phyloP scores from a whole-genome alignment of 2,888 invertebrate species.

The Bhutanitis thaidina region DNA sequence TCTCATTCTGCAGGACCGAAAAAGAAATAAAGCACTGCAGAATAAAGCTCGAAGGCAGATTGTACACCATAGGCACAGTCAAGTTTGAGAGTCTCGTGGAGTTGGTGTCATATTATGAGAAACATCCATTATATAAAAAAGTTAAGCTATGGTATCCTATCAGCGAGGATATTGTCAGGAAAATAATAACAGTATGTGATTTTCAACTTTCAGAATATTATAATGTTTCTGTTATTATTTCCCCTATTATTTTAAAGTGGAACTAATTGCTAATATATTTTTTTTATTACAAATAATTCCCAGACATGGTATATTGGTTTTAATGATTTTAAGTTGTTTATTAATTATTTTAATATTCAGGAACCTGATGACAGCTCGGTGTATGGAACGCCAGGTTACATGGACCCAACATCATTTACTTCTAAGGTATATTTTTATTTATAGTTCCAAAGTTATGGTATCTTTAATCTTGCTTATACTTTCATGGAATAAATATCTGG shows the following conservation, averaged over 20 bases:
- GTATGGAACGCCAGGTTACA: constrained; percentile 87
- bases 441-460: background rate
- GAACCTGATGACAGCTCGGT: constrained; percentile 84
- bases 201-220: constrained; percentile 1
- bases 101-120: constrained; percentile 94
- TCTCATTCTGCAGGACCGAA: constrained; percentile 84
- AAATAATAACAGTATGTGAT: constrained; percentile 80
- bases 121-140: constrained; percentile 93
- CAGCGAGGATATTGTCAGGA: constrained; percentile 85
- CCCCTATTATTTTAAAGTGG: background rate
- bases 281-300: background rate
- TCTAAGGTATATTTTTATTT: constrained; percentile 79
- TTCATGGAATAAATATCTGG: background rate
- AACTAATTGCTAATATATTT: background rate
- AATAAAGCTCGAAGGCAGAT: constrained; percentile 93
- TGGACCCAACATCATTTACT: constrained; percentile 89
- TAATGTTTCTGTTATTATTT: background rate
- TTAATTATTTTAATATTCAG: constrained; percentile 45
- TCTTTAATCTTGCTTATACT: too few species aligned
- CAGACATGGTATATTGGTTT: too few species aligned
- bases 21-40: constrained; percentile 98
- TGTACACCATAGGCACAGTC: constrained; percentile 94
- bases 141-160: constrained; percentile 93
- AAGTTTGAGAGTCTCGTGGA: constrained; percentile 98
- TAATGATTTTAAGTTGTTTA: background rate